These are phyloP conservation scores for Metopolophium dirhodum DNA, from an alignment of 1,140 invertebrate species.

Conservation along the genomic window DNA sequence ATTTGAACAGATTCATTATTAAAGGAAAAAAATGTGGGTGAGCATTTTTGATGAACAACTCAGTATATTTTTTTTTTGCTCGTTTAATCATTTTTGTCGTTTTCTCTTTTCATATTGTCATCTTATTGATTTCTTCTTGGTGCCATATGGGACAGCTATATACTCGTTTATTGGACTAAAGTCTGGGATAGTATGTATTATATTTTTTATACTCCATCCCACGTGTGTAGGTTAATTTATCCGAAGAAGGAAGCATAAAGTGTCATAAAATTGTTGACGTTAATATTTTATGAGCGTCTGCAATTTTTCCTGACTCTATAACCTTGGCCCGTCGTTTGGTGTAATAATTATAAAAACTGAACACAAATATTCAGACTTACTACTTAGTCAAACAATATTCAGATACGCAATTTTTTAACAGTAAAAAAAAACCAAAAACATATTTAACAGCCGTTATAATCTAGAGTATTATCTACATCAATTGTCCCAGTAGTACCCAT, in stretches of 20 bases:
- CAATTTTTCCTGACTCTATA: slow-evolving; percentile 9
- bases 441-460: too few relatives aligned
- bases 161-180: not conserved
- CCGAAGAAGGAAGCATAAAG: slow-evolving; percentile 24
- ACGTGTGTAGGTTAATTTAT: not conserved
- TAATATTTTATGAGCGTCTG: slow-evolving; percentile 31
- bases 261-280: slow-evolving; percentile 14
- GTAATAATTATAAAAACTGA: not conserved
- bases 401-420: not conserved
- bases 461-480: not conserved
- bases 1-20: not conserved
- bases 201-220: slow-evolving; percentile 6
- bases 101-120: not conserved
- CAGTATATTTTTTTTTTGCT: not conserved
- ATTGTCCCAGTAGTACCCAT: not conserved
- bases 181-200: slow-evolving; percentile 14
- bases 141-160: slow-evolving; percentile 21
- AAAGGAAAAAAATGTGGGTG: not conserved
- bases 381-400: not conserved
- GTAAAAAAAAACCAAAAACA: not conserved
- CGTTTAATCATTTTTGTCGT: not conserved
- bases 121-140: slow-evolving; percentile 39
- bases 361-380: not conserved
- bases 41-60: not conserved
- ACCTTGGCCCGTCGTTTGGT: not conserved